These are phyloP conservation scores for Bedellia somnulentella DNA, from an alignment of 2,888 invertebrate genomes.

Conservation along the genomic window DNA sequence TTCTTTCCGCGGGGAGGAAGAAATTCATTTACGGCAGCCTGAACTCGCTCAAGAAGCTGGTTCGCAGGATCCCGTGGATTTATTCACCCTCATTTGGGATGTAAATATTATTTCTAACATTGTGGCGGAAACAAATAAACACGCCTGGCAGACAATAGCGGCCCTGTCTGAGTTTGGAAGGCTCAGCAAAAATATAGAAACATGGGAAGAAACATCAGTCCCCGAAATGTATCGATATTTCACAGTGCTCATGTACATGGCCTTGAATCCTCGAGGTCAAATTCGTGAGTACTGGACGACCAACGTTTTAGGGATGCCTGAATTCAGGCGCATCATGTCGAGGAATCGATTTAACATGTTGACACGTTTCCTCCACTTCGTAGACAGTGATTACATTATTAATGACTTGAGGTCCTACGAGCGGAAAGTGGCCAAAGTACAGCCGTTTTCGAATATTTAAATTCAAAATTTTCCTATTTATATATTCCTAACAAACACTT, in stretches of 20 bases:
- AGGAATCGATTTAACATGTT: slow-evolving; percentile 6
- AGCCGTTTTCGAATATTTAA: slow-evolving; percentile 8
- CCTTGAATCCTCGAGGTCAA: slow-evolving; percentile 1
- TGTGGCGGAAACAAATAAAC: slow-evolving; percentile 4
- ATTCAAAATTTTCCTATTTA: slow-evolving; percentile 6
- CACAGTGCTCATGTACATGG: slow-evolving; percentile 4
- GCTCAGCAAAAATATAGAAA: background rate
- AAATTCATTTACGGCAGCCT: background rate
- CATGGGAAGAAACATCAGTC: slow-evolving; percentile 2
- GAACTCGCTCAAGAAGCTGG: too few species aligned
- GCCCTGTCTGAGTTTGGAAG: background rate
- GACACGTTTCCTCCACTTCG: slow-evolving; percentile 10
- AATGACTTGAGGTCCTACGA: background rate
- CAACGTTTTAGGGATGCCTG: slow-evolving; percentile 8
- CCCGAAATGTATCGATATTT: slow-evolving; percentile 3
- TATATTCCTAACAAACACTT: slow-evolving; percentile 5
- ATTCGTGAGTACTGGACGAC: slow-evolving; percentile 10
- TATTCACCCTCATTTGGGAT: slow-evolving; percentile 5
- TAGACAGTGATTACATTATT: slow-evolving; percentile 6
- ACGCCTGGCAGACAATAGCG: slow-evolving; percentile 3
- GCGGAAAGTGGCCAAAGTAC: slow-evolving; percentile 8
- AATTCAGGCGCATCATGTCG: slow-evolving; percentile 8
- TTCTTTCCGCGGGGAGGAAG: background rate
- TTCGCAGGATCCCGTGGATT: background rate
- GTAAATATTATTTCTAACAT: background rate